Conservation (phyloP, 2,888 invertebrate genomes). For the Drosophila pseudotakahashii region DNA sequence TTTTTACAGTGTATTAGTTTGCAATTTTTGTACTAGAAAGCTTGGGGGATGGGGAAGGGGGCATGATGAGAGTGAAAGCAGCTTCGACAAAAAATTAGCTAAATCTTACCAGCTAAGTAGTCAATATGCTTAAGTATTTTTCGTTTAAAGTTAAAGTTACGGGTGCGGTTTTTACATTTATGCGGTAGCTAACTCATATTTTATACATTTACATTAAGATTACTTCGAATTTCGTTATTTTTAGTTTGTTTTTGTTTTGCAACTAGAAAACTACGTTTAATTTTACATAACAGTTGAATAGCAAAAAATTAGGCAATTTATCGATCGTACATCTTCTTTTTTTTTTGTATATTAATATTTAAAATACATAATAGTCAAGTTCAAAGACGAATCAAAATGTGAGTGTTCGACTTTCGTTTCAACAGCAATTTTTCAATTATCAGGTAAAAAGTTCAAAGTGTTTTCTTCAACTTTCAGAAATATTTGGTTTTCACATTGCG, state of each 20-base stretch:
- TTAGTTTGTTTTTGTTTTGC: slow-evolving; percentile 51
- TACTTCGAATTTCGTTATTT: slow-evolving; percentile 17
- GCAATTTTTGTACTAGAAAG: slow-evolving; percentile 74
- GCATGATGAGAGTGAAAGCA: slow-evolving; percentile 49
- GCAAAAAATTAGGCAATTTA: slow-evolving; percentile 59
- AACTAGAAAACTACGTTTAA: slow-evolving; percentile 59
- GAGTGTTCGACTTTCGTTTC: slow-evolving; percentile 39
- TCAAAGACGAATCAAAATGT: slow-evolving; percentile 51
- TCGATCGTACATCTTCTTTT: slow-evolving; percentile 38
- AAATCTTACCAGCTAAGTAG: slow-evolving; percentile 66
- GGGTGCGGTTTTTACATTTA: slow-evolving; percentile 47
- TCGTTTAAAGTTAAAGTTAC: slow-evolving; percentile 39
- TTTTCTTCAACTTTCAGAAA: slow-evolving; percentile 77
- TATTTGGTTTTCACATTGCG: slow-evolving; percentile 79
- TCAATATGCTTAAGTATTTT: slow-evolving; percentile 70
- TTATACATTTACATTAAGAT: slow-evolving; percentile 65
- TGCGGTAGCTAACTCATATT: slow-evolving; percentile 49
- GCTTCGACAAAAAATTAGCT: slow-evolving; percentile 75
- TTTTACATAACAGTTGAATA: slow-evolving; percentile 61
- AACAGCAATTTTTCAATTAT: slow-evolving; percentile 80
- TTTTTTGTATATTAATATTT: slow-evolving; percentile 55
- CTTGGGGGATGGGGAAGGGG: slow-evolving; percentile 37
- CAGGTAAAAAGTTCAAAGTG: slow-evolving; percentile 78
- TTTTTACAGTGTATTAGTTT: slow-evolving; percentile 59
- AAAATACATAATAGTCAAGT: slow-evolving; percentile 63